Conservation (phyloP, 2,888 invertebrate species). For the Zelleria hepariella region DNA sequence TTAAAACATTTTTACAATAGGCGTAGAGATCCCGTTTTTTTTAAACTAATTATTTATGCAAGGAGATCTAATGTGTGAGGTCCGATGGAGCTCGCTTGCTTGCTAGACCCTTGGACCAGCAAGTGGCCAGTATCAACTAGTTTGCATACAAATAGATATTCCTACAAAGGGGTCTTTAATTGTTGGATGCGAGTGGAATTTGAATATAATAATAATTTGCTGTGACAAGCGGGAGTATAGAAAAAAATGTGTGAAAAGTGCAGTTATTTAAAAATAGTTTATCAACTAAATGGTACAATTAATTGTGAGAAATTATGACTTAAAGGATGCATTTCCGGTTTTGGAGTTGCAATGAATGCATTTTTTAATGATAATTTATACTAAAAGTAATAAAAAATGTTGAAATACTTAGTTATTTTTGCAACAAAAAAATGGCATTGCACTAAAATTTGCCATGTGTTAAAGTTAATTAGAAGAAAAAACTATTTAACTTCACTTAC, state of each 20-base stretch:
- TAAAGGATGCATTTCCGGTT: background rate
- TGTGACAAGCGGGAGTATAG: background rate
- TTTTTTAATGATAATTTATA: background rate
- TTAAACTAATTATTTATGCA: conserved; percentile 58
- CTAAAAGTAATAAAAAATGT: background rate
- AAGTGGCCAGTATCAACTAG: background rate
- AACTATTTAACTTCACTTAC: conserved; percentile 29
- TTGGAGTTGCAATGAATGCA: background rate
- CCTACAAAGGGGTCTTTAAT: conserved; percentile 33
- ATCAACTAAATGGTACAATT: background rate
- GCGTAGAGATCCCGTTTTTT: background rate
- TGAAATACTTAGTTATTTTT: background rate
- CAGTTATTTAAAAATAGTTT: background rate
- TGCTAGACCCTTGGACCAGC: conserved; percentile 38
- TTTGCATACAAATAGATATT: conserved; percentile 43
- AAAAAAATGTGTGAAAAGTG: too few species aligned
- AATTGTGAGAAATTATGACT: background rate
- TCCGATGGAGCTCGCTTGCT: conserved; percentile 35
- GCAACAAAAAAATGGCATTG: background rate
- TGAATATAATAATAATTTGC: conserved; percentile 2
- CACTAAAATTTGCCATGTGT: background rate
- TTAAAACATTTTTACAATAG: background rate
- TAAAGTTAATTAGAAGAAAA: background rate
- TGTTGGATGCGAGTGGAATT: conserved; percentile 19
- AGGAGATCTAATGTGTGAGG: conserved; percentile 45